Conservation (phyloP, 2,888 invertebrate genomes). For the Drosophila mulleri region DNA sequence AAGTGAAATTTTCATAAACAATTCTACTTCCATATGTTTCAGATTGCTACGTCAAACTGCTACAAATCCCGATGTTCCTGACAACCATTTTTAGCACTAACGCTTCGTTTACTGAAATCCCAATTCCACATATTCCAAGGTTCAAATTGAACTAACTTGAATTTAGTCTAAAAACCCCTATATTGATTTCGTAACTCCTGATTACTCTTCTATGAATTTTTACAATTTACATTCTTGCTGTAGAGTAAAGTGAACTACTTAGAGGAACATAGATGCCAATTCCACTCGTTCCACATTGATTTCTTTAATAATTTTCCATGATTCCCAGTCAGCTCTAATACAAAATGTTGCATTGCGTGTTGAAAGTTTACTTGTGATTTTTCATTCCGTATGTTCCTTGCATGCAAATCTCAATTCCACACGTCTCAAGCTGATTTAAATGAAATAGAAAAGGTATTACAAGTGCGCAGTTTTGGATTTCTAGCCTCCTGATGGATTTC, state of each 20-base stretch:
- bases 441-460: conserved; percentile 6
- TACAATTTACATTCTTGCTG: neutral
- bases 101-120: neutral
- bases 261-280: neutral
- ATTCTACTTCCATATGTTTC: conserved; percentile 4
- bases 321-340: neutral
- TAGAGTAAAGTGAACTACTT: neutral
- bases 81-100: too few species aligned
- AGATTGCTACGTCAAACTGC: neutral
- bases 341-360: neutral
- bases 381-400: neutral
- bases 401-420: conserved; percentile 1
- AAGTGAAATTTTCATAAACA: neutral
- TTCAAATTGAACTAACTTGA: neutral
- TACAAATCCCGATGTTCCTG: neutral
- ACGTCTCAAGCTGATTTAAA: neutral
- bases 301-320: neutral
- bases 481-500: conserved; percentile 26
- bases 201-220: too few species aligned
- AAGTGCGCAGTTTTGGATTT: conserved; percentile 12
- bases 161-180: too few species aligned
- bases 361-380: neutral
- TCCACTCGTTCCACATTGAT: neutral
- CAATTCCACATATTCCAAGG: neutral
- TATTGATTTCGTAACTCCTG: too few species aligned